These are phyloP conservation scores for Corynorhinus townsendii DNA, from an alignment of 2,113 vertebrate species.

Conservation along the genomic window DNA sequence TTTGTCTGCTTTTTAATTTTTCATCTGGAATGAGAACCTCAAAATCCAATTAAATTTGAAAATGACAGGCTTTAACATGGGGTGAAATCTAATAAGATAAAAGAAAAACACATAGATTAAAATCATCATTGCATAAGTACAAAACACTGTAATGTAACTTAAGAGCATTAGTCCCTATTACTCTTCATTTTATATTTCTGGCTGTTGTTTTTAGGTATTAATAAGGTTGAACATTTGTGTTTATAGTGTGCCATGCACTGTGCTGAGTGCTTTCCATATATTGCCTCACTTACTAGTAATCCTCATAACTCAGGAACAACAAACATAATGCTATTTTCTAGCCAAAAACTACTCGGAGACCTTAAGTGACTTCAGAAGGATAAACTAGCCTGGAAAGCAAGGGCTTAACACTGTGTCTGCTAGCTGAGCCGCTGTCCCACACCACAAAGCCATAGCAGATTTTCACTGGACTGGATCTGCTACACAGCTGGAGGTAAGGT, in stretches of 20 bases:
- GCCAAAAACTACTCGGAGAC: neutral
- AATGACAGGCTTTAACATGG: neutral
- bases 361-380: neutral
- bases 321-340: neutral
- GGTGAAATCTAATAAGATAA: neutral
- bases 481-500: neutral
- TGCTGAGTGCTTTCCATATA: neutral
- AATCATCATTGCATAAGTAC: neutral
- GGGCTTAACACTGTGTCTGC: neutral
- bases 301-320: neutral
- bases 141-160: neutral
- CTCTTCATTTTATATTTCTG: neutral
- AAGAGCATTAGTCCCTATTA: neutral
- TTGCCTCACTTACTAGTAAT: neutral
- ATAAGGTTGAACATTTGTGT: neutral
- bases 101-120: neutral
- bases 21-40: neutral
- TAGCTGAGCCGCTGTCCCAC: too few species aligned
- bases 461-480: neutral
- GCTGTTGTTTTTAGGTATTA: neutral
- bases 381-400: neutral
- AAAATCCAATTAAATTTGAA: conserved; percentile 31
- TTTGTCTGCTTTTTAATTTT: neutral
- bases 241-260: neutral
- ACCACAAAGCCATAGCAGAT: neutral